Base-by-base conservation (phyloP, 2,888 invertebrate species). In the Gisinianus flammeolus region DNA sequence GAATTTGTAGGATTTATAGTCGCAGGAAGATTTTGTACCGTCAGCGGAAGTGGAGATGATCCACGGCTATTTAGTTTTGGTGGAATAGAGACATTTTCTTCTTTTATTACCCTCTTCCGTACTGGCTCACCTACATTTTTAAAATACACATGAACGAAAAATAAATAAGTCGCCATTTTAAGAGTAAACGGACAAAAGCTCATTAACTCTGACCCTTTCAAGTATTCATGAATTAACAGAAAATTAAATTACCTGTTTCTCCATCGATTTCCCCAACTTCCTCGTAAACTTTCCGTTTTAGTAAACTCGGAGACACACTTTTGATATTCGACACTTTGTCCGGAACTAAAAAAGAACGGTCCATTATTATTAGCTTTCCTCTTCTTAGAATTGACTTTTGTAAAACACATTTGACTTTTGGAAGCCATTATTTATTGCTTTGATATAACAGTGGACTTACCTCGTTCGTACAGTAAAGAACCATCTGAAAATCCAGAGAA, bases 241-340 rank as follows among this genome's bases (percentile, higher is more conserved):
- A n/a, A n/a, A n/a, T 12, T n/a, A n/a, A n/a, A 12, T 56, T 44
- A 64, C 12, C 72, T 10, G n/a, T 58, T 64, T 79, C 76, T n/a
- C 94, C 93, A 90, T 94, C 94, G 85, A 95, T 94, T 88, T 95
- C 95, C 88, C 95, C 95, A 88, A 94, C 91, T 88, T 95, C 95
- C 85, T 97, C 96, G 87, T 93, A 95, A 12, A 93, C 92, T 87
- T 95, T 91, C 85, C 95, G 92, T 88, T 95, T 95, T 85, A 88
- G 86, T 86, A 95, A 90, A 75, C 90, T 89, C 33, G 91, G 90
- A 82, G 87, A 87, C 33, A 87, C 83, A 84, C 86, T 87, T 79
- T 86, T 86, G 28, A 87, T 85, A 82, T 87, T 88, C 85, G 91
- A 91, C 86, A 91, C 88, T 88, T 94, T 94, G 85, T 94, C 94